Conservation (phyloP, 2,888 invertebrate genomes). For the Oconnorella tubifera region DNA sequence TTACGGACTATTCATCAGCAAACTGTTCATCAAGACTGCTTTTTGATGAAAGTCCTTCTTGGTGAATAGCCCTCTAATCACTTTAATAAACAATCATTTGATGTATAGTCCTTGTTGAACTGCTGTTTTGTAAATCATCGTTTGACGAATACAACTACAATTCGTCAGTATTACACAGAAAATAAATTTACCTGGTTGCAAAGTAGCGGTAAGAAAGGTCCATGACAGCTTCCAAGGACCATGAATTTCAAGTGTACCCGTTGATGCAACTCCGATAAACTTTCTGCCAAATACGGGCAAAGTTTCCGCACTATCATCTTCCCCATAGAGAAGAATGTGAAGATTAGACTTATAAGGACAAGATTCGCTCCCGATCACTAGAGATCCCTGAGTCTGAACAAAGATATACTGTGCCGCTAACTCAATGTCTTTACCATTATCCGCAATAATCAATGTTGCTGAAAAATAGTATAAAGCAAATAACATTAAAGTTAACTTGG, state of each 20-base stretch:
- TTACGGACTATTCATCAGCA: too few relatives aligned
- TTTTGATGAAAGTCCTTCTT: too few relatives aligned
- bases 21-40: too few relatives aligned
- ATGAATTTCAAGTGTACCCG: constrained; percentile 40
- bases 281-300: constrained; percentile 37
- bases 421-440: constrained; percentile 1
- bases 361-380: constrained; percentile 38
- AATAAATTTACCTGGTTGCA: constrained; percentile 20
- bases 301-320: constrained; percentile 25
- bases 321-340: constrained; percentile 28
- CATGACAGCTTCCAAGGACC: constrained; percentile 40
- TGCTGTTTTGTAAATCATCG: too few relatives aligned
- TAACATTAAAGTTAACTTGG: too few relatives aligned
- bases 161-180: too few relatives aligned
- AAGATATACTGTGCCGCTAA: constrained; percentile 31
- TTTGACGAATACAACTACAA: too few relatives aligned
- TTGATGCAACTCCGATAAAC: constrained; percentile 39
- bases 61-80: too few relatives aligned
- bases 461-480: too few relatives aligned
- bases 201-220: constrained; percentile 36
- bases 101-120: too few relatives aligned
- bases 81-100: too few relatives aligned
- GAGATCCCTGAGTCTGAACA: constrained; percentile 28
- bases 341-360: constrained; percentile 33
- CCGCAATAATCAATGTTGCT: not conserved